Base-by-base conservation (phyloP, 2,888 invertebrate genomes). In the Cremastobaeus sp. region DNA sequence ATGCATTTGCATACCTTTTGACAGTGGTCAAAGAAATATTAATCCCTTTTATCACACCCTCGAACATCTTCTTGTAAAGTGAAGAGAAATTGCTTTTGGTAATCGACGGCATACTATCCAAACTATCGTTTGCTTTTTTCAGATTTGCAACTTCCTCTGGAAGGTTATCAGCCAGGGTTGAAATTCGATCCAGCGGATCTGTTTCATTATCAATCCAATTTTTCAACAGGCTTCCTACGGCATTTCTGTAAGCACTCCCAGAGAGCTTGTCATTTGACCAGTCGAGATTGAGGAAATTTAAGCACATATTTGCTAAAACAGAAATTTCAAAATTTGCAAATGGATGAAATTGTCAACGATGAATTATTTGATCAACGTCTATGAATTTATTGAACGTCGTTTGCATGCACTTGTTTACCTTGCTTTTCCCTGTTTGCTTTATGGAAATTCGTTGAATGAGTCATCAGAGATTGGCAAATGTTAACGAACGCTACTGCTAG, bases 21-120 rank as follows among this genome's bases (percentile, higher is more conserved):
- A 89, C 88, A 74, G 88, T 86, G 47, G 89, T 88, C 11, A 89
- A 79, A 71, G 90, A 89, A 77, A 77, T 87, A 84, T 89, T 90
- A 0, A 91, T 87, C 1, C 91, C 89, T 71, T 89, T 90, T 30
- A 91, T 89, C 6, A 94, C 82, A 6, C 91, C 90, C 72, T 89
- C 89, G 55, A 93, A 93, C 0, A 94, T 79, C 71, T 91, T 91
- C 77, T 92, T 90, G 79, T 91, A 93, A 2, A 95, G 85, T 76
- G 94, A 88, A 5, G 92, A 90, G 79, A 94, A 94, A 83, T 91
- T 93, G 0, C 86, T 87, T 84, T 88, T 90, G 76, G 90, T 92
- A 50, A 95, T 91, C 57, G 92, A 91, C 20, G 91, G 91, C 62
- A 94, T 90, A 48, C 90, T 90, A 32, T 84, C 87, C 9, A 95